Evolutionary conservation across 1,140 invertebrate genomes (phyloP), one percentile per base, ranked within the genome.

Genomic region (Euschistus heros): DNA sequence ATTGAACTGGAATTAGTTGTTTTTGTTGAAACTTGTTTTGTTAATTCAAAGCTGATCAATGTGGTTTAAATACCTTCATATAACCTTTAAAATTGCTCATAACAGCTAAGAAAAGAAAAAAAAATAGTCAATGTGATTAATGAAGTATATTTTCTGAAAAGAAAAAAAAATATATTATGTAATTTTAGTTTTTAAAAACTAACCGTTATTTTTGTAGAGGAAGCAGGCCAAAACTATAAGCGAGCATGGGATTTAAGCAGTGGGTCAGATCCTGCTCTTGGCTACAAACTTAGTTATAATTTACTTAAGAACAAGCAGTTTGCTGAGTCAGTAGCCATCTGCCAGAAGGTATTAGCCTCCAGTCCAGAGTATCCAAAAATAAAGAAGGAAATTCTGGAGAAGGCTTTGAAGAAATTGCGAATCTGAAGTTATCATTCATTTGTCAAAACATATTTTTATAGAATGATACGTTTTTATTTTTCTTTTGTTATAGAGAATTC

Each of bases 311-410:
- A 86, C 2, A 96, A 94, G 75, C 79, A 86, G 64, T 94, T 86
- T 74, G 88, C 92, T 0, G 90, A 95, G 72, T 85, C 86, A 5
- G 91, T 97, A 70, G 88, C 92, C 72, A 82, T 89, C 1, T 89
- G 88, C 67, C 86, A 94, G 67, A 81, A 87, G 69, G 87, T 98
- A 6, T 73, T 97, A 6, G 84, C 82, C 66, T 77, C 83, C 47
- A 88, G 87, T 76, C 89, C 93, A 0, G 89, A 95, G 69, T 97
- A 94, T 79, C 88, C 91, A 0, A 88, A 90, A 69, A 88, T 98
- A 7, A 85, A 82, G 66, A 96, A 95, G 74, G 94, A 97, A 67
- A 92, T 98, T 70, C 78, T 97, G 30, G 94, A 97, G 67, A 97
- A 97, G 76, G 91, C 91, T n/a, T 83, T 92, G 68, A 82, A 82